Conservation (phyloP, 2,113 vertebrate species). For the Dendrocopos noguchii region DNA sequence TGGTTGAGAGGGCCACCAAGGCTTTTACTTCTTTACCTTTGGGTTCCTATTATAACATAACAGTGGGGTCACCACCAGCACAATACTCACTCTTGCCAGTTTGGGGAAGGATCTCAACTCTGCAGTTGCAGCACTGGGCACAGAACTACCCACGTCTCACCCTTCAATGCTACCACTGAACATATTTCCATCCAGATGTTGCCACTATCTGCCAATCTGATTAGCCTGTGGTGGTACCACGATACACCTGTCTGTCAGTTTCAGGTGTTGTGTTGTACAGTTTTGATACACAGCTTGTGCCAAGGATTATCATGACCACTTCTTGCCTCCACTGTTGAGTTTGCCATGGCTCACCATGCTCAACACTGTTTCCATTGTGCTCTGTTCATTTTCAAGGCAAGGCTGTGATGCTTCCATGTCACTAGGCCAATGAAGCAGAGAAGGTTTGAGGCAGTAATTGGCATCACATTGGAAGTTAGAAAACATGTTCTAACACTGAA, state of each 20-base stretch:
- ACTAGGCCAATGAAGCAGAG: neutral
- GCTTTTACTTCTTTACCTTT: neutral
- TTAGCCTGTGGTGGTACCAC: neutral
- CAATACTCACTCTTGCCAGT: rapidly evolving
- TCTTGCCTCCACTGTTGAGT: neutral
- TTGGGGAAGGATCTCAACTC: neutral
- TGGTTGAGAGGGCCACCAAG: neutral
- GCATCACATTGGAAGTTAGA: neutral
- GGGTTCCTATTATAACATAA: rapidly evolving
- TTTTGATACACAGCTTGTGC: neutral
- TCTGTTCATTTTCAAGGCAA: neutral
- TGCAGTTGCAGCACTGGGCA: neutral
- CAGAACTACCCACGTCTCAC: neutral
- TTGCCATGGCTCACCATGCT: neutral
- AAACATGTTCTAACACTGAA: neutral
- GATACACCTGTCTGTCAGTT: neutral
- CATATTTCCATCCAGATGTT: neutral
- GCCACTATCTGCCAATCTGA: neutral
- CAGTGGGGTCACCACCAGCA: neutral
- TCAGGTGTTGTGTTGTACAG: neutral
- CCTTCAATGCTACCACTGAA: neutral
- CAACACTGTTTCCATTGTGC: neutral
- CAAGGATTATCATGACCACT: neutral
- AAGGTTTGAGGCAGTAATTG: neutral
- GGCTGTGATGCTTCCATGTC: neutral